Percentiles rank a stretch among this genome's conserved stretches.
Conservation (phyloP, 1,140 invertebrate species). For the Hyles vespertilio region DNA sequence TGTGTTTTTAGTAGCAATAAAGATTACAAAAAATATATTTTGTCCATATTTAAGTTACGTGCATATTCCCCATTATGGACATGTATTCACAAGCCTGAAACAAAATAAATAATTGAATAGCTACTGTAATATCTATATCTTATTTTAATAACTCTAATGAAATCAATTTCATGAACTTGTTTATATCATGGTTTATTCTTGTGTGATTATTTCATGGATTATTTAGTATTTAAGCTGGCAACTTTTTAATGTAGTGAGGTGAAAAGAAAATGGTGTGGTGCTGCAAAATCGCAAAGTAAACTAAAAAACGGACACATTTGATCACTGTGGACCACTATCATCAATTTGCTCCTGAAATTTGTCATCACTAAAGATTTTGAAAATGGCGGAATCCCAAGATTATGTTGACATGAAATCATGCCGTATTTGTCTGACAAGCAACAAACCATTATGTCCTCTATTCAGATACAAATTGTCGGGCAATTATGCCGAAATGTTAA, state of each 20-base stretch:
- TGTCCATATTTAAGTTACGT: too few species aligned
- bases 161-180: too few species aligned
- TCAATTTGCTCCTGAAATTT: neutral
- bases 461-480: slow-evolving; percentile 68
- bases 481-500: slow-evolving; percentile 71
- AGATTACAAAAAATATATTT: too few species aligned
- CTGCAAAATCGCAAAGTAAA: neutral
- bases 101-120: too few species aligned
- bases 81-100: too few species aligned
- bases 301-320: neutral
- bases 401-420: slow-evolving; percentile 53
- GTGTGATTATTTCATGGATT: too few species aligned
- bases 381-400: slow-evolving; percentile 13
- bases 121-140: too few species aligned
- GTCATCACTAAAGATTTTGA: slow-evolving; percentile 8
- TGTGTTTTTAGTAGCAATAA: too few species aligned
- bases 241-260: slow-evolving; percentile 20
- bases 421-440: slow-evolving; percentile 61
- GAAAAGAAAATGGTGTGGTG: slow-evolving; percentile 13
- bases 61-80: too few species aligned
- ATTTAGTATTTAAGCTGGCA: neutral
- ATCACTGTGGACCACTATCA: neutral
- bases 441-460: slow-evolving; percentile 61
- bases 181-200: too few species aligned
- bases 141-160: too few species aligned